phyloP scores from a whole-genome alignment of 2,113 vertebrate species.

The Cathartes aura region DNA sequence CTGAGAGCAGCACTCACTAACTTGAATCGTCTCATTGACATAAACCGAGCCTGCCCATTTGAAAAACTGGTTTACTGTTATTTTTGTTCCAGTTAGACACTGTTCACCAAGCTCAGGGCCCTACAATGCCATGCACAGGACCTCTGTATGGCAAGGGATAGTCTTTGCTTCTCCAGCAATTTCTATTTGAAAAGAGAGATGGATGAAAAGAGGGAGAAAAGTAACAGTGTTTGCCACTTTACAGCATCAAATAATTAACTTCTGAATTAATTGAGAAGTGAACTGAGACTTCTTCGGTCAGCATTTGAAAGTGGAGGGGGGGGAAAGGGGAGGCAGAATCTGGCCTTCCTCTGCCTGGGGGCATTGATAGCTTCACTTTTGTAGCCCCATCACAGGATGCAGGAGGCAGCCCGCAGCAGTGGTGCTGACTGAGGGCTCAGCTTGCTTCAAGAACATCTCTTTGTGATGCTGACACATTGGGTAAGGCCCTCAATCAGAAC shows the following conservation, averaged over 20 bases:
- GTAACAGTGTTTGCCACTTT: background rate
- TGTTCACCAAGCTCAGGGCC: background rate
- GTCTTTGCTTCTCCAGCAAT: background rate
- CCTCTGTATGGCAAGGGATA: background rate
- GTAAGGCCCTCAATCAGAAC: background rate
- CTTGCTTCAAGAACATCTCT: background rate
- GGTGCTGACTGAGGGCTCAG: background rate
- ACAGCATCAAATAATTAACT: rapidly evolving
- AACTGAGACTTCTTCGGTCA: background rate
- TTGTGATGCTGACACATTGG: rapidly evolving
- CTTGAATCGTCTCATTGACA: background rate
- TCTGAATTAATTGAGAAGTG: background rate
- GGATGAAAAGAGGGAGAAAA: background rate
- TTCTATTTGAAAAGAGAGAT: background rate
- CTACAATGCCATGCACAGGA: background rate
- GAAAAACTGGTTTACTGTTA: background rate
- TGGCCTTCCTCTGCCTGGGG: background rate
- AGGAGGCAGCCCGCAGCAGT: background rate
- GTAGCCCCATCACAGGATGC: rapidly evolving
- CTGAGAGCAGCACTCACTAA: background rate
- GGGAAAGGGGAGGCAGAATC: background rate
- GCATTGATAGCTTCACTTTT: rapidly evolving
- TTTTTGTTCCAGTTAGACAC: background rate
- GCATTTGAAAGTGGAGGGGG: rapidly evolving
- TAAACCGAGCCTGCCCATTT: background rate